Percentiles rank a stretch among this genome's conserved stretches.
Evolutionary conservation across 2,888 invertebrate species (phyloP).

Genomic region (Abrostola tripartita): DNA sequence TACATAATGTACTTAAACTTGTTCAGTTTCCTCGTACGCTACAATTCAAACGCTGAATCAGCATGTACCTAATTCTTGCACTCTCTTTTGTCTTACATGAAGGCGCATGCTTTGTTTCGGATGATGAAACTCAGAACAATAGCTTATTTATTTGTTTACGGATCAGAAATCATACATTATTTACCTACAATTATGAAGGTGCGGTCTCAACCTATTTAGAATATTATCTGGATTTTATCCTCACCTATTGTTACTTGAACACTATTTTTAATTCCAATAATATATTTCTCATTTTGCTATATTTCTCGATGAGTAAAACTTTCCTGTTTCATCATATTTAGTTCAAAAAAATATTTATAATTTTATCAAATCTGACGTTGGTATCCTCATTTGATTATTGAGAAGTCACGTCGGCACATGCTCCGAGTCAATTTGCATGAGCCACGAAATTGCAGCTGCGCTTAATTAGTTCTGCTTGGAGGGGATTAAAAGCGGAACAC

Average conservation of each 20-base stretch:
- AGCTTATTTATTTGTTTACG: conserved; percentile 77
- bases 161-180: conserved; percentile 62
- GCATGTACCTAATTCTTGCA: conserved; percentile 39
- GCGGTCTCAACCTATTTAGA: conserved; percentile 36
- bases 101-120: conserved; percentile 70
- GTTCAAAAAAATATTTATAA: neutral
- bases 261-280: neutral
- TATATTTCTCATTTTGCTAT: neutral
- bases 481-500: conserved; percentile 34
- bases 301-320: neutral
- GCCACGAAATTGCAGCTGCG: conserved; percentile 41
- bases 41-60: conserved; percentile 37
- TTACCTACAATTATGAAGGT: conserved; percentile 55
- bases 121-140: conserved; percentile 75
- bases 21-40: neutral
- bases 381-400: neutral
- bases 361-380: neutral
- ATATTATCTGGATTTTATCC: conserved; percentile 5
- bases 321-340: neutral
- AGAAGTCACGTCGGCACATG: conserved; percentile 6
- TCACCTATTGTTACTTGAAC: neutral
- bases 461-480: conserved; percentile 42
- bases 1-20: neutral
- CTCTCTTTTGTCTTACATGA: conserved; percentile 63
- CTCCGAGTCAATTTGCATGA: conserved; percentile 29